Percentiles rank a stretch among this genome's conserved stretches.
phyloP scores from a whole-genome alignment of 2,113 vertebrate genomes.

The Okapia johnstoni region DNA sequence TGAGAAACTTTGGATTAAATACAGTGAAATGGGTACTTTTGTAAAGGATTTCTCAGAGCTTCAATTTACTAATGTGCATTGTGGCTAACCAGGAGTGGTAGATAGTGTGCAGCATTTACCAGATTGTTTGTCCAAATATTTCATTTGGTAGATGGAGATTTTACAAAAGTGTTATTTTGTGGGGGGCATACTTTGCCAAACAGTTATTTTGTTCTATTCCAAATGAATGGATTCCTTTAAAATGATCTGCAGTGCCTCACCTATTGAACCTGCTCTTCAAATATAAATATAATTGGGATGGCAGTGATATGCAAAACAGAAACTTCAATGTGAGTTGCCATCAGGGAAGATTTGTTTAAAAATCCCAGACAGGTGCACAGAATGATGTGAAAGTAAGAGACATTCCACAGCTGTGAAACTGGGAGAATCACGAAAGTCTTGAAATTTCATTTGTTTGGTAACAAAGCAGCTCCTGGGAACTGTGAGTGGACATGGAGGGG shows the following conservation, averaged over 20 bases:
- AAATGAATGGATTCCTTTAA: background rate
- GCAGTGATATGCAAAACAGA: background rate
- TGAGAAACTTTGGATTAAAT: background rate
- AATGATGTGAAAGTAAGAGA: background rate
- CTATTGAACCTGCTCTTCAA: background rate
- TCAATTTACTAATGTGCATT: background rate
- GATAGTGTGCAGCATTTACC: background rate
- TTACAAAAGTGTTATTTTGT: background rate
- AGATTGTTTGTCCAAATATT: background rate
- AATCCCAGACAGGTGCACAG: background rate
- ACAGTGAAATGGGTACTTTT: background rate
- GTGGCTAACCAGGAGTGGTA: background rate
- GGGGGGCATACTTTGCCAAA: background rate
- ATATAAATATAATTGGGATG: background rate
- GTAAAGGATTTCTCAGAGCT: background rate
- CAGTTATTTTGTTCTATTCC: background rate
- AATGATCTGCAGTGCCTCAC: background rate
- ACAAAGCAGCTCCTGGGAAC: background rate
- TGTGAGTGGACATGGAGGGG: fast-evolving
- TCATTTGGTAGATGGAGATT: background rate
- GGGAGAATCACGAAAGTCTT: background rate
- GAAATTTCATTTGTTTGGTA: background rate
- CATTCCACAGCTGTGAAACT: background rate
- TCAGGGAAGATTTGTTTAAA: background rate
- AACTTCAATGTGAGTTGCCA: background rate